Base-by-base conservation (phyloP, 92 coral and sea anemone genomes). In the Heteractis magnifica region DNA sequence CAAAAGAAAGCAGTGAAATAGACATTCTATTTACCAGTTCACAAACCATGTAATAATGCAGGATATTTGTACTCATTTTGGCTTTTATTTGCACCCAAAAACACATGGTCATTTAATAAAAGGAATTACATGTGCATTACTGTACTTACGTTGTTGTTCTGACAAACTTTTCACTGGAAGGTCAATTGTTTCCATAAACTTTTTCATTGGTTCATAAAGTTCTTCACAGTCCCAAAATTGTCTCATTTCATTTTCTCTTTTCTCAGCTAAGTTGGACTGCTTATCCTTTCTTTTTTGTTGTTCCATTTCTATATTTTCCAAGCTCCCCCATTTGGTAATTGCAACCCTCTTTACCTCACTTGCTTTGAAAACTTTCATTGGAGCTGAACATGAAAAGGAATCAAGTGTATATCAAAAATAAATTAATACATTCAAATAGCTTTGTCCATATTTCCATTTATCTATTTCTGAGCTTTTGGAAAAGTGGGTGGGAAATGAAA, bases 221-320 rank as follows among this genome's bases (percentile, higher is more conserved):
- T 94, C 94, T 53, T 88, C 94, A 74, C 77, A 71, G 72, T 94
- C 93, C 98, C 98, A 94, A 49, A 94, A 92, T 18, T 92, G 91
- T 83, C 90, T 88, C 73, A 88, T 92, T 77, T 94, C 94, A 18
- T 88, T 92, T 77, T 94, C 94, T 21, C 72, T 90, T 68, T 85
- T 90, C 51, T 56, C 82, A 41, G 87, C 92, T 44, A 86, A 58
- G 53, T 82, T 79, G 0, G 82, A 76, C 52, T 76, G 87, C 65
- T 79, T 89, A 41, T 86, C 80, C 71, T 82, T 86, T 85, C 87
- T 86, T 48, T 84, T 83, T 58, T 84, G 88, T 56, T 78, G 91
- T 62, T 94, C 95, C 44, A 78, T 78, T 56, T 88, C 87, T 73
- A 94, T 86, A 34, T 88, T 82, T 49, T 94, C 94, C 81, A 86